Evolutionary conservation across 1,140 invertebrate genomes (phyloP), one percentile per base, ranked within the genome.

Genomic region (Drosophila busckii): DNA sequence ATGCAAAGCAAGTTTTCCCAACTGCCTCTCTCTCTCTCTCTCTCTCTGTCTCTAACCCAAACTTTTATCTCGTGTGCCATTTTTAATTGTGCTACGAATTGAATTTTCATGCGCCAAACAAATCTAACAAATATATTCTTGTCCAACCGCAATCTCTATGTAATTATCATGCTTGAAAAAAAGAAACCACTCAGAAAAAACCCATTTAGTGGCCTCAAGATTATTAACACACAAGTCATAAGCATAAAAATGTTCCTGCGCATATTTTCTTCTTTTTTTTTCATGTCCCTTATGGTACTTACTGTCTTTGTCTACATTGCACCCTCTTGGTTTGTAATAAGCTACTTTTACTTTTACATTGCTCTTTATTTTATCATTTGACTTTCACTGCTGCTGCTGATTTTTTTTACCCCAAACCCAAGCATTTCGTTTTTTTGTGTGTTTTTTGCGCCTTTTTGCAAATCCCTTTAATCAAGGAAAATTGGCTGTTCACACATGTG

Each of bases 301-400:
- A 23, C 58, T 52, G 52, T 28, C 22, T 35, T 34, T 44, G 61
- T 42, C 59, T 52, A 45, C 48, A 26, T 55, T 48, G 56, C 65
- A 75, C 70, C 70, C 70, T 76, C 70, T 19, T 52, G 5, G 16
- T 13, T 38, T 41, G 69, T 73, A 73, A 73, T 63, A 73, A 73
- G 69, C 70, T 75, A 68, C 70, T 75, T 76, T 64, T 75, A 68
- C 70, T 75, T 76, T 69, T 69, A 65, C 65, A 65, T 60, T 75
- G 70, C 70, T 75, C 70, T 70, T 75, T 76, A 73, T 78, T 65
- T 82, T 82, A 80, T 73, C 73, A 80, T 80, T 80, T 78, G 53
- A 61, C 58, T 55, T 45, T 46, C 50, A 19, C 22, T 41, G 20
- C 42, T 31, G 13, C 52, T 20, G 16, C 28, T 38, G 15, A 8